phyloP scores from a whole-genome alignment of 2,113 vertebrate genomes.

The Plotosus lineatus region DNA sequence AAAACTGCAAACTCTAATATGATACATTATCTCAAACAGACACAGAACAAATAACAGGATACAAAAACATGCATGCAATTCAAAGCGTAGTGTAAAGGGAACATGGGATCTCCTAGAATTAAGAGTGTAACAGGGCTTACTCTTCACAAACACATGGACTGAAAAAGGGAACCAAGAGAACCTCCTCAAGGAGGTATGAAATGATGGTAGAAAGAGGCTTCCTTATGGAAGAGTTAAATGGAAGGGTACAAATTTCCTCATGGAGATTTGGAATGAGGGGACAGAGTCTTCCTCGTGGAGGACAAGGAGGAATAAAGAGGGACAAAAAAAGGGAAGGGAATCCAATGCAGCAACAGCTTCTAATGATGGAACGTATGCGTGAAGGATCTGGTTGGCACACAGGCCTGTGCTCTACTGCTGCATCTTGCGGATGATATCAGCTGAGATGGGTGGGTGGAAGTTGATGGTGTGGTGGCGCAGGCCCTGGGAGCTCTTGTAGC shows the following conservation, averaged over 20 bases:
- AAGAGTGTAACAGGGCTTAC: neutral
- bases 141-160: slow-evolving; percentile 29
- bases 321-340: slow-evolving; percentile 13
- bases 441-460: slow-evolving; percentile 94
- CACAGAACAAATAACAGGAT: slow-evolving; percentile 68
- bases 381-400: slow-evolving; percentile 73
- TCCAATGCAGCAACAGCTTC: slow-evolving; percentile 16
- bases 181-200: slow-evolving; percentile 40
- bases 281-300: slow-evolving; percentile 43
- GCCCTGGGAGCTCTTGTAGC: slow-evolving; percentile 99
- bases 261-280: slow-evolving; percentile 34
- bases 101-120: slow-evolving; percentile 9
- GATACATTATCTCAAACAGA: slow-evolving; percentile 84
- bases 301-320: slow-evolving; percentile 57
- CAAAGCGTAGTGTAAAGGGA: slow-evolving; percentile 70
- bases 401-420: slow-evolving; percentile 85
- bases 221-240: slow-evolving; percentile 40
- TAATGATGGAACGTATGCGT: neutral
- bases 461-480: slow-evolving; percentile 99
- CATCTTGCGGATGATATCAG: slow-evolving; percentile 95
- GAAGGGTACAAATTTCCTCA: slow-evolving; percentile 26
- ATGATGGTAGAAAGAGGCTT: slow-evolving; percentile 34
- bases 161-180: neutral
- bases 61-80: slow-evolving; percentile 83
- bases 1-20: slow-evolving; percentile 88